These are phyloP conservation scores for Drosophila ogumai DNA, from an alignment of 1,140 invertebrate species.

Conservation along the genomic window DNA sequence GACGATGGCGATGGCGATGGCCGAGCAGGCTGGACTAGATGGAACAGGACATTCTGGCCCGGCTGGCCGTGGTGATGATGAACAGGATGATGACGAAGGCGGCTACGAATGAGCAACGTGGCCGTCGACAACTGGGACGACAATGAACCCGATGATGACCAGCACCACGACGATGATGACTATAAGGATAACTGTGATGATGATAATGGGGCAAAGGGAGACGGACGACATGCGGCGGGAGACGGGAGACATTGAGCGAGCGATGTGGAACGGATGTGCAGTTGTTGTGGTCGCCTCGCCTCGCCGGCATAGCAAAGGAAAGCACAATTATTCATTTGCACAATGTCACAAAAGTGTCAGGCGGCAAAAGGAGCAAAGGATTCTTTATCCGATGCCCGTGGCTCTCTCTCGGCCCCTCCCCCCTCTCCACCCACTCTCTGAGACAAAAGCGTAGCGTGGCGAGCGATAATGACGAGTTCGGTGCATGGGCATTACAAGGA, in stretches of 20 bases:
- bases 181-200: conserved; percentile 23
- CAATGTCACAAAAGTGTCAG: conserved; percentile 82
- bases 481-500: conserved; percentile 41
- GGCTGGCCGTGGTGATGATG: conserved; percentile 31
- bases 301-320: conserved; percentile 65
- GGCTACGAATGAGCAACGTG: conserved; percentile 69
- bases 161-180: conserved; percentile 10
- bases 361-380: conserved; percentile 82
- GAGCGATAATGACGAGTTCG: conserved; percentile 78
- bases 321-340: conserved; percentile 83
- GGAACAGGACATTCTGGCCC: conserved; percentile 31
- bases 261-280: conserved; percentile 81
- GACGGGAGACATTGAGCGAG: conserved; percentile 71
- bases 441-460: conserved; percentile 45
- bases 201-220: conserved; percentile 38
- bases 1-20: conserved; percentile 20
- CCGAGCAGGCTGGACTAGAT: conserved; percentile 9
- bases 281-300: conserved; percentile 70
- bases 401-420: neutral
- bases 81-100: conserved; percentile 28
- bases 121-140: conserved; percentile 66
- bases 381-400: conserved; percentile 43
- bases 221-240: neutral
- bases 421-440: neutral
- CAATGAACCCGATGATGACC: conserved; percentile 57